phyloP scores from a whole-genome alignment of 2,888 invertebrate species.

The Maniola hyperantus region DNA sequence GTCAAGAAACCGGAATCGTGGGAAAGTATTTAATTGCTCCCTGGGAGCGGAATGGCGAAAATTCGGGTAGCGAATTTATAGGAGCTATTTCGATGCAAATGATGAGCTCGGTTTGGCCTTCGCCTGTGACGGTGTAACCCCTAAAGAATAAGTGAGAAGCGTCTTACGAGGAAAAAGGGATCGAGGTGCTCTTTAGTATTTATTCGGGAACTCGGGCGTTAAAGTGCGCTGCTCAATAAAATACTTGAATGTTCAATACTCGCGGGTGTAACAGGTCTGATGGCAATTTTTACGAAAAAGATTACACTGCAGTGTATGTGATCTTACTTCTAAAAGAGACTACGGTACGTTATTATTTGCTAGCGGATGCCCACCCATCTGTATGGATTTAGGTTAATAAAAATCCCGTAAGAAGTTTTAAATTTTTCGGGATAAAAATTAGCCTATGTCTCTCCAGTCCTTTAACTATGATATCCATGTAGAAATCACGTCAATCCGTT shows the following conservation, averaged over 20 bases:
- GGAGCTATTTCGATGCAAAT: constrained; percentile 82
- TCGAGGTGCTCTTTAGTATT: constrained; percentile 69
- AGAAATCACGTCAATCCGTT: too few species aligned
- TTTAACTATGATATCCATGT: too few species aligned
- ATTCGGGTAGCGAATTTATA: constrained; percentile 81
- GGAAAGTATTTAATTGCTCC: constrained; percentile 81
- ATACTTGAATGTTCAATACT: constrained; percentile 45
- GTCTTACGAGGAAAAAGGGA: constrained; percentile 71
- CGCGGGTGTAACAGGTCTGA: constrained; percentile 42
- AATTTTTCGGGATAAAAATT: too few species aligned
- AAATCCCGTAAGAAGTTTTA: too few species aligned
- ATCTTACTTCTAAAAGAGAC: not conserved
- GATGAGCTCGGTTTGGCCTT: constrained; percentile 73
- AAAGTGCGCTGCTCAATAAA: constrained; percentile 47
- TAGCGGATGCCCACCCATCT: too few species aligned
- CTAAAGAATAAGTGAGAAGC: constrained; percentile 79
- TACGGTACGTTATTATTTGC: not conserved
- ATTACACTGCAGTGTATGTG: constrained; percentile 5
- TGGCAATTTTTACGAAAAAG: constrained; percentile 22
- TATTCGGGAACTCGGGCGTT: constrained; percentile 60
- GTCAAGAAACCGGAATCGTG: constrained; percentile 58
- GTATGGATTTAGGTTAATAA: too few species aligned
- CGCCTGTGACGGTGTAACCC: constrained; percentile 68
- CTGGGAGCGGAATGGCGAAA: constrained; percentile 78
- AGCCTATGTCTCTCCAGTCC: too few species aligned